phyloP scores from a whole-genome alignment of 23 tunicate genomes.

The Diplosoma virens region DNA sequence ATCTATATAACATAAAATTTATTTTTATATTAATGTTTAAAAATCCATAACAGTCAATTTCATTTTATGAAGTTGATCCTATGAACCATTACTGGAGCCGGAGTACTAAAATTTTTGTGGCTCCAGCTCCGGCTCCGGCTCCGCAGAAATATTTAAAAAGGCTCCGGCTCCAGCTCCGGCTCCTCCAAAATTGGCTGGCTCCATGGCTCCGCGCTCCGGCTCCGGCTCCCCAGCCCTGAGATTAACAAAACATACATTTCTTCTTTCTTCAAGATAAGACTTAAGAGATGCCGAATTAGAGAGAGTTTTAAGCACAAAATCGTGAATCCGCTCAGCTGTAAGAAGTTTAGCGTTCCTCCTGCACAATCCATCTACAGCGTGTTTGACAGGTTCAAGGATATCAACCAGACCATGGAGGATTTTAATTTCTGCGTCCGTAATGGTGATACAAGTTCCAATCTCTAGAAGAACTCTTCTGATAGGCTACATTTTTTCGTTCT shows the following conservation, averaged over 20 bases:
- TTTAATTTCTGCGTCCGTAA: constrained; percentile 21
- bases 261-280: constrained; percentile 33
- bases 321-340: constrained; percentile 41
- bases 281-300: constrained; percentile 34
- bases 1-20: too few relatives aligned
- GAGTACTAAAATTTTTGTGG: too few relatives aligned
- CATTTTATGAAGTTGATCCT: too few relatives aligned
- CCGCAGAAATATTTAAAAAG: too few relatives aligned
- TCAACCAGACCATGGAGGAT: constrained; percentile 37
- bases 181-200: too few relatives aligned
- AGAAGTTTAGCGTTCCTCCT: constrained; percentile 30
- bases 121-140: too few relatives aligned
- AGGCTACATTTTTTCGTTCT: constrained; percentile 38
- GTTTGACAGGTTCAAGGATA: constrained; percentile 39
- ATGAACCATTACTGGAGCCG: too few relatives aligned
- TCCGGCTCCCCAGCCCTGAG: too few relatives aligned
- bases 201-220: too few relatives aligned
- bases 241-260: constrained; percentile 29
- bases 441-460: constrained; percentile 26
- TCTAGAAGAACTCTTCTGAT: constrained; percentile 43
- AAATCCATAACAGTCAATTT: too few relatives aligned
- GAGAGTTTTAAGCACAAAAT: constrained; percentile 37
- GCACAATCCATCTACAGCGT: constrained; percentile 36
- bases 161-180: too few relatives aligned
- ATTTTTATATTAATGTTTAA: too few relatives aligned